Evolutionary conservation across 1,140 invertebrate species (phyloP), one percentile per base, ranked within the genome.

Genomic region (Cotesia typhae): DNA sequence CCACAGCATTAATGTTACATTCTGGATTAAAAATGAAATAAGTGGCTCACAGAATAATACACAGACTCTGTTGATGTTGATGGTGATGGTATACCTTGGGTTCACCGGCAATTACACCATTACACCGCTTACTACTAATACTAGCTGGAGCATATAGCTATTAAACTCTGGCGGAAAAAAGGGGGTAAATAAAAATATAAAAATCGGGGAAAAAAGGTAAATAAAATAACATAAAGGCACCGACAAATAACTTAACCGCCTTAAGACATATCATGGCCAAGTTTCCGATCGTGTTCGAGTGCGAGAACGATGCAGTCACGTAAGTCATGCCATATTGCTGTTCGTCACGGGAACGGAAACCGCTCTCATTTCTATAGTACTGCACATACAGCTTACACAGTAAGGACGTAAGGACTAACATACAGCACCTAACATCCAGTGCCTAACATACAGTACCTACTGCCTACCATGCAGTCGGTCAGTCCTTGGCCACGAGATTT

Each of bases 271-370:
- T 65, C 63, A 65, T 65, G 63, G 63, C 63, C 63, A 65, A 65
- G 70, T 66, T 67, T 72, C 65, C 53, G 65, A 66, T 60, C 65
- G 65, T 67, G 66, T 60, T 72, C 55, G 64, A 72, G 53, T 47
- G 65, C 55, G 64, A 71, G 63, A 71, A 71, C 53, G 63, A 66
- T 71, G 53, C 61, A 71, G 70, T 71, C 70, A 71, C 70, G 70
- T 71, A 71, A 71, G 70, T 59, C 70, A 71, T 67, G 71, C 64
- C 55, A 51, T 35, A 52, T 37, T 47, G 57, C 53, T 53, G 71
- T 72, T 72, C 71, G 71, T 67, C 71, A 72, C 71, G 71, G 71
- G 20, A 72, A 67, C 71, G 71, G 71, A 72, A 72, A 72, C 64
- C 71, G 38, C 71, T 72, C 71, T 72, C 35, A 28, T 60, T 65